Conservation (phyloP, 2,888 invertebrate species). For the Elmis aenea region DNA sequence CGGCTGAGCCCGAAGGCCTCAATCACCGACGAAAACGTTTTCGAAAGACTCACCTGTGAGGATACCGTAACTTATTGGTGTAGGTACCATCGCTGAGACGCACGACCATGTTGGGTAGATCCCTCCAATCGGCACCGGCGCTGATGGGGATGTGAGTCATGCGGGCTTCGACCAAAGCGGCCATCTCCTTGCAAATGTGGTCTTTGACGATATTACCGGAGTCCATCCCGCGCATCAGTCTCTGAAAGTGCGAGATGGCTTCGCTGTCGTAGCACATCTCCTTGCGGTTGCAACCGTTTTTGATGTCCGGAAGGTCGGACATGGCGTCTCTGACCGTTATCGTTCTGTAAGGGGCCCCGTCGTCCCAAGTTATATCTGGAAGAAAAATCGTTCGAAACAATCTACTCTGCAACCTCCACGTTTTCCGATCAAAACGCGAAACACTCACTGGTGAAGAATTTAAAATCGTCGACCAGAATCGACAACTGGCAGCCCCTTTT, state of each 20-base stretch:
- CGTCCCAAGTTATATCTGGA: constrained; percentile 55
- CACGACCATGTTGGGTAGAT: constrained; percentile 73
- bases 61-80: constrained; percentile 52
- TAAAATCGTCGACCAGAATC: constrained; percentile 56
- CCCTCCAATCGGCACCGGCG: constrained; percentile 80
- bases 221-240: constrained; percentile 54
- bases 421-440: constrained; percentile 7
- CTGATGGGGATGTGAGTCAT: constrained; percentile 69
- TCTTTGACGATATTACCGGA: constrained; percentile 48
- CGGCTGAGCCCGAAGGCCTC: background rate
- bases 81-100: constrained; percentile 65
- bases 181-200: constrained; percentile 83
- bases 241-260: constrained; percentile 71
- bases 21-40: background rate
- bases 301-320: constrained; percentile 72
- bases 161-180: constrained; percentile 70
- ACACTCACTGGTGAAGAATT: constrained; percentile 42
- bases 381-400: too few species aligned
- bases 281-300: constrained; percentile 64
- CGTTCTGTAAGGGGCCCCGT: constrained; percentile 70
- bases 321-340: constrained; percentile 76
- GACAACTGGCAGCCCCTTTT: constrained; percentile 58
- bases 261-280: constrained; percentile 69
- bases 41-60: constrained; percentile 50
- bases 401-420: too few species aligned